A percentile compares a stretch with the other conserved stretches of the same genome.
These are phyloP conservation scores for Herpetotheres cachinnans DNA, from an alignment of 2,113 vertebrate species.

Conservation along the genomic window DNA sequence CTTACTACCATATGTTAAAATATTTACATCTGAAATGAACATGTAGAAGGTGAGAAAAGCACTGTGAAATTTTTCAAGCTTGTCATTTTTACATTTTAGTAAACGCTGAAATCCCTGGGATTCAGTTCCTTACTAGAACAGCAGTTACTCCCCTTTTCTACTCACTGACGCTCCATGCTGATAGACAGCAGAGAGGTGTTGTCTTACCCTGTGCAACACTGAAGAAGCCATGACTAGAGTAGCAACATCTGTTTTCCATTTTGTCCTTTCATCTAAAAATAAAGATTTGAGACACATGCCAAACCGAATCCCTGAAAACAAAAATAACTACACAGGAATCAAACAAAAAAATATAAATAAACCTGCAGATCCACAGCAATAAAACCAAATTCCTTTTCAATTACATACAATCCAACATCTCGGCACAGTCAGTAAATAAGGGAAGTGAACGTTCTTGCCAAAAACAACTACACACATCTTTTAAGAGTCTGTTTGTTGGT, in stretches of 20 bases:
- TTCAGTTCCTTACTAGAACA: background rate
- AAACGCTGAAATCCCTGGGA: background rate
- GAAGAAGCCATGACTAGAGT: background rate
- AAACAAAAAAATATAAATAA: constrained; percentile 66
- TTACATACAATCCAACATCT: constrained; percentile 32
- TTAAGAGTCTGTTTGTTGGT: background rate
- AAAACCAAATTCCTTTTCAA: constrained; percentile 54
- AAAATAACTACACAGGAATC: constrained; percentile 59
- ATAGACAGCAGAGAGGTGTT: constrained; percentile 2
- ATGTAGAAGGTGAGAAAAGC: background rate
- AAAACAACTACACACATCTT: background rate
- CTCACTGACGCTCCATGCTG: background rate
- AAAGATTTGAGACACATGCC: constrained; percentile 48
- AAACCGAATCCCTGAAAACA: constrained; percentile 61
- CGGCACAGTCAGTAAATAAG: constrained; percentile 11
- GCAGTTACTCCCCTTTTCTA: background rate
- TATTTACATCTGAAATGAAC: background rate
- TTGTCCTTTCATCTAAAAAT: constrained; percentile 62
- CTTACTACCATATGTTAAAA: background rate
- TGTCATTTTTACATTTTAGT: background rate
- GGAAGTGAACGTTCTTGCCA: background rate
- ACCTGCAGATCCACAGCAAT: constrained; percentile 41
- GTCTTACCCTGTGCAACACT: background rate
- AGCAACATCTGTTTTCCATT: constrained; percentile 68
- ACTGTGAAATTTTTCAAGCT: background rate